These are phyloP conservation scores for Trichogramma dendrolimi DNA, from an alignment of 2,888 invertebrate species.

Conservation along the genomic window DNA sequence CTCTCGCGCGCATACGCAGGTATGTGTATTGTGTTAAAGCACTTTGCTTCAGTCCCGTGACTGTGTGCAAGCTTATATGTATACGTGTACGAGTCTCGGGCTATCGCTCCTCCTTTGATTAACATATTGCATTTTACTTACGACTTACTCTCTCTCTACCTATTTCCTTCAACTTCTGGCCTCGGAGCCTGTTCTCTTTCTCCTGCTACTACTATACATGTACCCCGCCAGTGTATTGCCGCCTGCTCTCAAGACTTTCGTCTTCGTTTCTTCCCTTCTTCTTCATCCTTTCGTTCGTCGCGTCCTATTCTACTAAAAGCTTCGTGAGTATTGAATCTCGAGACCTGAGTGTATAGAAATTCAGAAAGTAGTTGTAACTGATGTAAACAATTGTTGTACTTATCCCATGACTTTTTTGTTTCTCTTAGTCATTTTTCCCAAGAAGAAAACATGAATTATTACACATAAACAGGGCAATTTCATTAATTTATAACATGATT, in stretches of 20 bases:
- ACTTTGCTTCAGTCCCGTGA: conserved; percentile 14
- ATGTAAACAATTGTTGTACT: too few relatives aligned
- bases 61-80: conserved; percentile 25
- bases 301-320: neutral
- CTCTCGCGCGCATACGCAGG: too few relatives aligned
- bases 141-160: too few relatives aligned
- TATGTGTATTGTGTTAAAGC: conserved; percentile 21
- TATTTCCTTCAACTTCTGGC: neutral
- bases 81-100: conserved; percentile 17
- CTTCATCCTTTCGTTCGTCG: neutral
- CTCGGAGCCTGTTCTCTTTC: neutral
- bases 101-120: conserved; percentile 41
- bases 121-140: conserved; percentile 38
- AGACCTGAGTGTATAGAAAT: too few relatives aligned
- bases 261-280: neutral
- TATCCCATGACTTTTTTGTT: too few relatives aligned
- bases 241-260: neutral
- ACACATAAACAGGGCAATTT: too few relatives aligned
- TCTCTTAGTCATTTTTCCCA: too few relatives aligned
- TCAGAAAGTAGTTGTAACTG: too few relatives aligned
- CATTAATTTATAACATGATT: neutral
- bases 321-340: too few relatives aligned
- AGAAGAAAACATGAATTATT: too few relatives aligned
- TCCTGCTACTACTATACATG: neutral
- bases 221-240: neutral